A percentile compares a stretch with the other conserved stretches of the same genome.
Evolutionary conservation across 2,797 vertebrate species (phyloP).

Genomic region (Danio albolineatus): DNA sequence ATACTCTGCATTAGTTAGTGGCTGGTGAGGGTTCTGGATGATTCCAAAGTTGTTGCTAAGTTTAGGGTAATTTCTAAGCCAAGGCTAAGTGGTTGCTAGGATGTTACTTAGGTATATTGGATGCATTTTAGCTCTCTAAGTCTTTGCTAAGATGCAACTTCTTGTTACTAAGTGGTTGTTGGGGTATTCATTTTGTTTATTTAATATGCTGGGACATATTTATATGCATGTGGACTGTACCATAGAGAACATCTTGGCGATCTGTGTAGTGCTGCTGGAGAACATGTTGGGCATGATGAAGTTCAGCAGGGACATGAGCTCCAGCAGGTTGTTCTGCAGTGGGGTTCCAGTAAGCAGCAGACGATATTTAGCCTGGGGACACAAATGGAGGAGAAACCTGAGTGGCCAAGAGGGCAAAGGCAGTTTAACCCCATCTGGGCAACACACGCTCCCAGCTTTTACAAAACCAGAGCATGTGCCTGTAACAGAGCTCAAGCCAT

Average conservation of each 20-base stretch:
- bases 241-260: slow-evolving; percentile 85
- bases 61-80: too few relatives aligned
- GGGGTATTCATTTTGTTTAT: too few relatives aligned
- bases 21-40: too few relatives aligned
- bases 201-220: too few relatives aligned
- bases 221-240: slow-evolving; percentile 41
- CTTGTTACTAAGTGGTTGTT: too few relatives aligned
- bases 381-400: slow-evolving; percentile 12
- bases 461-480: slow-evolving; percentile 10
- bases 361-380: slow-evolving; percentile 82
- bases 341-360: slow-evolving; percentile 87
- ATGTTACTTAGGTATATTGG: too few relatives aligned
- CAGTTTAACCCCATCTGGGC: slow-evolving; percentile 29
- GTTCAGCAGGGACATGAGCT: slow-evolving; percentile 89
- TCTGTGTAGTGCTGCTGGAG: slow-evolving; percentile 85
- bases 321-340: slow-evolving; percentile 87
- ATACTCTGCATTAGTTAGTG: too few relatives aligned
- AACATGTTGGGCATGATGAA: slow-evolving; percentile 92
- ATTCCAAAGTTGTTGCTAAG: too few relatives aligned
- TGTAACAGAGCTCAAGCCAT: slow-evolving; percentile 44
- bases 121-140: too few relatives aligned
- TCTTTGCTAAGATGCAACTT: too few relatives aligned
- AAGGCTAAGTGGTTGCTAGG: too few relatives aligned
- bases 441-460: slow-evolving; percentile 10
- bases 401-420: slow-evolving; percentile 2